Evolutionary conservation across 2,888 invertebrate species (phyloP).

Genomic region (Aphidoletes aphidimyza): DNA sequence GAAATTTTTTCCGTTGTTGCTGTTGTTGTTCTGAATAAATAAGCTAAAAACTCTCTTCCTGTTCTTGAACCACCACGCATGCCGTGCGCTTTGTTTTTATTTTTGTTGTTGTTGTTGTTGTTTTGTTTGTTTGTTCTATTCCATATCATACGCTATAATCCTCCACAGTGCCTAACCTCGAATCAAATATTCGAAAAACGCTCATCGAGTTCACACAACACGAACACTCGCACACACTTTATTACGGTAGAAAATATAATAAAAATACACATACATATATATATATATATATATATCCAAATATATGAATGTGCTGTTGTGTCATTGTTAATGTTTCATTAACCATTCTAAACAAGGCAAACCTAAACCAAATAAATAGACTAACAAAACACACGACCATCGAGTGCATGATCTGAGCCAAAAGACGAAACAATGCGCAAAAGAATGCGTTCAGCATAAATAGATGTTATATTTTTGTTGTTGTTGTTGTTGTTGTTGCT

Average conservation of each 20-base stretch:
- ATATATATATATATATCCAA: constrained; percentile 7
- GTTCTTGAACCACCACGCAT: too few relatives aligned
- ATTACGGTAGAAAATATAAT: too few relatives aligned
- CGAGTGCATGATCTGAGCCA: not conserved
- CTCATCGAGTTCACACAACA: too few relatives aligned
- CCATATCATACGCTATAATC: too few relatives aligned
- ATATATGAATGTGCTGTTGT: not conserved
- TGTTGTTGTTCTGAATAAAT: not conserved
- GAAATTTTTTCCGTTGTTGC: not conserved
- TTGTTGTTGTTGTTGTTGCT: not conserved
- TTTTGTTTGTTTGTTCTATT: too few relatives aligned
- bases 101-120: too few relatives aligned
- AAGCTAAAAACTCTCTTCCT: not conserved
- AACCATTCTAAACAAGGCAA: not conserved
- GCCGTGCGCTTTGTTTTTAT: not conserved
- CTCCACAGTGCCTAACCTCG: not conserved
- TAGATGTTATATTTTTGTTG: not conserved
- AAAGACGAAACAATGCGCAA: not conserved
- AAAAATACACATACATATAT: too few relatives aligned
- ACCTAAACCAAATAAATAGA: not conserved
- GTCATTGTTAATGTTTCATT: constrained; percentile 23
- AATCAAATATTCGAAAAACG: not conserved
- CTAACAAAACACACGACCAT: not conserved
- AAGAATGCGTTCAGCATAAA: not conserved
- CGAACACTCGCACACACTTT: too few relatives aligned